Evolutionary conservation across 1,140 invertebrate species (phyloP), one percentile per base, ranked within the genome.

Genomic region (Thaumetopoea pityocampa): DNA sequence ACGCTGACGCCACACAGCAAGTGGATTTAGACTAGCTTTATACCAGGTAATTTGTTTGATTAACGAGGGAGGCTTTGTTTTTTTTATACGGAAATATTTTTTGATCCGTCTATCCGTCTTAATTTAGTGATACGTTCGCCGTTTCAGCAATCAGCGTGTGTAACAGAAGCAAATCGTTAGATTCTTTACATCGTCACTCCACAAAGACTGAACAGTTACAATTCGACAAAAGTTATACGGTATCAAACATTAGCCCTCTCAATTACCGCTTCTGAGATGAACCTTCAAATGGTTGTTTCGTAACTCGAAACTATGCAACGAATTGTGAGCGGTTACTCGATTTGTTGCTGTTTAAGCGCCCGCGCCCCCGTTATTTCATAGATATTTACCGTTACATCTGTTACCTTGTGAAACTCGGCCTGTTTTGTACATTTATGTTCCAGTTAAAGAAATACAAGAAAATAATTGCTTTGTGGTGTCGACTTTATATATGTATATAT

Each of bases 331-430:
- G 29, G 30, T 53, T 28, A 30, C 44, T 57, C 32, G 34, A 56
- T 53, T 50, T 41, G 35, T 28, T 30, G 44, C 28, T 55, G 51
- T 57, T 10, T 27, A 22, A 22, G 27, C 24, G n/a, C n/a, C 57
- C 49, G 27, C 62, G 61, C 49, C 51, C 50, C 51, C 56, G 53
- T 61, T 72, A 53, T 51, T 67, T 51, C 45, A 53, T 55, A 58
- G 47, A 36, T 24, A 27, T 41, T 36, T 51, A 67, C 63, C 57
- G 66, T 68, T 67, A 64, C 19, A 40, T 44, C 35, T n/a, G 33
- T 49, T 41, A 45, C 32, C 46, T 69, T 66, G 54, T 58, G 55
- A 45, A 61, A 61, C 51, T 46, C 44, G 38, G 50, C 40, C 42
- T 42, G 26, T 44, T 45, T 41, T 29, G 41, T 50, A 22, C 29